Base-by-base conservation (phyloP, 1,140 invertebrate genomes). In the Cataglyphis hispanica region DNA sequence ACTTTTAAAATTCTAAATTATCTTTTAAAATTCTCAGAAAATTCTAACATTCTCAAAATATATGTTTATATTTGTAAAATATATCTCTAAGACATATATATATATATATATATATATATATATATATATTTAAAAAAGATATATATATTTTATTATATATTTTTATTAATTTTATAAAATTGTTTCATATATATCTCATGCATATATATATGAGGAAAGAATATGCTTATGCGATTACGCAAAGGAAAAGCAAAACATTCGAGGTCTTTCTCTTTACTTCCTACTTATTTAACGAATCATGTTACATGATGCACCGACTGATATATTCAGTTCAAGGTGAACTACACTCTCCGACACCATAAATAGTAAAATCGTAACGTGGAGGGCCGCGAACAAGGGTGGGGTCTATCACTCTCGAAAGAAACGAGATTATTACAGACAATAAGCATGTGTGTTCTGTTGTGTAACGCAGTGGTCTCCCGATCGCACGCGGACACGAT, bases 301-400 rank as follows among this genome's bases (percentile, higher is more conserved):
- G 85, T 91, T 86, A 74, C 87, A 72, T 19, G 37, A 27, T 69
- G 56, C 60, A 76, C 61, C 66, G 77, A 88, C 76, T 86, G 84
- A 72, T 67, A 43, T 77, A 91, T 92, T 77, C 88, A 90, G 87
- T 90, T 87, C 91, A 91, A 93, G 92, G 93, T 91, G 60, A 93
- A 78, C 89, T 67, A 58, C 86, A 85, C 84, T 75, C 76, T 84
- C 86, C 81, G 90, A 88, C 85, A 91, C 88, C 89, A 91, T 87
- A 91, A 92, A 84, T 75, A 61, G 88, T 75, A 84, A 92, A 93
- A 91, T 72, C 72, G 58, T 72, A 69, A 87, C 87, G 53, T 81
- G 61, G 4, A 19, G 16, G 8, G 4, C 4, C 13, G 46, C 46
- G 46, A 50, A 40, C 74, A 70, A 80, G 84, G 87, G 92, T 90